These are phyloP conservation scores for Colaptes auratus DNA, from an alignment of 2,113 vertebrate species.

Conservation along the genomic window DNA sequence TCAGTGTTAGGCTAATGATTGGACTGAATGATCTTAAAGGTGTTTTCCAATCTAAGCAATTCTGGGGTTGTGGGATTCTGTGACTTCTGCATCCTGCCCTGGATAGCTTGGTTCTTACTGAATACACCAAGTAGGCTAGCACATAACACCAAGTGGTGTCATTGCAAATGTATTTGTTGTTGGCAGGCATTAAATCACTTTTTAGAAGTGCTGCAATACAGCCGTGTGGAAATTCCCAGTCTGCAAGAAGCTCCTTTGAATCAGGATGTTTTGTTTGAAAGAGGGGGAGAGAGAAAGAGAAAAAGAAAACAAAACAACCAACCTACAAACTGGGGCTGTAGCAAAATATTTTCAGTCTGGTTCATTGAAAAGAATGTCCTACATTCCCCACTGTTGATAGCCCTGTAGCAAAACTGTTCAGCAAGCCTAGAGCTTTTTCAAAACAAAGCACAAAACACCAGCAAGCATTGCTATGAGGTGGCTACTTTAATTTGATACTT, in stretches of 20 bases:
- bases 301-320: neutral
- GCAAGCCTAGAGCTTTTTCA: neutral
- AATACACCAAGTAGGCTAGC: neutral
- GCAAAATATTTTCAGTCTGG: constrained; percentile 65
- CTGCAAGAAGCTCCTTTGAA: constrained; percentile 63
- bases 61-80: too few species aligned
- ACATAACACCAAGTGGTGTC: constrained; percentile 10
- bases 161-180: constrained; percentile 62
- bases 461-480: constrained; percentile 1
- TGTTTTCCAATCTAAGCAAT: too few species aligned
- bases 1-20: too few species aligned
- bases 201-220: constrained; percentile 62
- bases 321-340: constrained; percentile 26
- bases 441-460: neutral
- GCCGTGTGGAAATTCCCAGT: constrained; percentile 69
- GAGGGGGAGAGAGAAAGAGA: too few species aligned
- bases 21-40: too few species aligned
- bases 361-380: constrained; percentile 61
- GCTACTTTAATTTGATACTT: constrained; percentile 43
- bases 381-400: constrained; percentile 27
- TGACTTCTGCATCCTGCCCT: neutral
- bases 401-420: neutral
- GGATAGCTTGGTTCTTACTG: neutral
- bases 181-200: constrained; percentile 72
- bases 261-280: constrained; percentile 60